Evolutionary conservation across 2,113 vertebrate species (phyloP), one percentile per base, ranked within the genome.

Genomic region (Kobus ellipsiprymnus): DNA sequence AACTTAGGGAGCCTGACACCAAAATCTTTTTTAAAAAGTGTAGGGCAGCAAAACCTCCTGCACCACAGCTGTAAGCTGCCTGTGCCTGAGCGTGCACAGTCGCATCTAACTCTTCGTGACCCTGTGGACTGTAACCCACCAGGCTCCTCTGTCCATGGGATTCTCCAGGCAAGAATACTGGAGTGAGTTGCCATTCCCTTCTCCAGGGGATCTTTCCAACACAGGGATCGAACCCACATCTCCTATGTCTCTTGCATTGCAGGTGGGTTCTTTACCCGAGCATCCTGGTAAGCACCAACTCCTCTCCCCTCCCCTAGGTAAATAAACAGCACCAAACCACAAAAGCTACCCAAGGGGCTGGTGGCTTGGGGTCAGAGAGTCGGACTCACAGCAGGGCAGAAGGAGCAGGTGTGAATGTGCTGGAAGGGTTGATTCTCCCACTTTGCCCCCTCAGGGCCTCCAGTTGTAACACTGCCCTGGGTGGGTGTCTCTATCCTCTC

Each of bases 401-500:
- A 60, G 57, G 57, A 60, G 57, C 57, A 60, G 57, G 57, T 60
- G 25, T 8, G 13, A 52, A 40, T 36, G 33, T 40, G 92, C 95
- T 25, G 81, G 33, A 50, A 80, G 92, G 62, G 77, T 62, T 36
- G 1, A 50, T 12, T 54, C 98, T 92, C 94, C 7, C 52, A 50
- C 87, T 97, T 44, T 71, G 83, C 89, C 25, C 90, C 90, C 59
- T 84, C 90, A 33, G 54, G 23, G 29, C 48, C 64, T 27, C 55
- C 55, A 19, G 52, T 52, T 91, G 52, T 21, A 10, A 77, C 30
- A 55, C n/a, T 60, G 97, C 93, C 60, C 91, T 97, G 55, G 44
- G 94, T 2, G 12, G 17, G 82, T 23, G 91, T 83, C 50, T 94
- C 83, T 94, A 97, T 93, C 94, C 48, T 50, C 96, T 54, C 96